These are phyloP conservation scores for Steinernema hermaphroditum DNA, from an alignment of 2,888 invertebrate genomes.

Conservation along the genomic window DNA sequence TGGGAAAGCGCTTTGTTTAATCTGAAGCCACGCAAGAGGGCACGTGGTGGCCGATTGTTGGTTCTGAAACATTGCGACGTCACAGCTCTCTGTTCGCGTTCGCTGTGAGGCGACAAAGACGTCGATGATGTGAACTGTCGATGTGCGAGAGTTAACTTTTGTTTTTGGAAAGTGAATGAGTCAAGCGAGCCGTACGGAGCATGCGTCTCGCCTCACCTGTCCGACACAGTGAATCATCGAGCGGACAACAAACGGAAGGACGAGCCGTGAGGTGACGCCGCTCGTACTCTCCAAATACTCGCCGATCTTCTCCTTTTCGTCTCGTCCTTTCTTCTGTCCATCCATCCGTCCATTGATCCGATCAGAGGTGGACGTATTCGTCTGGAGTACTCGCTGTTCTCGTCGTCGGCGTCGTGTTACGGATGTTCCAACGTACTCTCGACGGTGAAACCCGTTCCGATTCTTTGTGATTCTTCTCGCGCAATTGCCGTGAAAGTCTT, in stretches of 20 bases:
- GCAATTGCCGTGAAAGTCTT: slow-evolving; percentile 18
- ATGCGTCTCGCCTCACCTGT: neutral
- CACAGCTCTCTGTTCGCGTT: neutral
- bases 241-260: neutral
- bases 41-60: neutral
- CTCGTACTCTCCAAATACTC: neutral
- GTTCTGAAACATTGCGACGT: neutral
- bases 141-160: too few relatives aligned
- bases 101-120: neutral
- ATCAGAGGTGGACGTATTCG: neutral
- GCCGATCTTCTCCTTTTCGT: neutral
- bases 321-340: too few relatives aligned
- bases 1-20: slow-evolving; percentile 13
- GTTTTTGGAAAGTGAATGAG: neutral
- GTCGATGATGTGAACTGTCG: too few relatives aligned
- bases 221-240: slow-evolving; percentile 21
- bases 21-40: slow-evolving; percentile 5
- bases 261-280: neutral
- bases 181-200: neutral
- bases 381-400: too few relatives aligned
- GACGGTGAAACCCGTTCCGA: slow-evolving; percentile 6
- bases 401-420: neutral
- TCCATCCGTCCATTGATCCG: neutral
- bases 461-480: neutral
- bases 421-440: neutral